Percentiles rank a stretch among this genome's conserved stretches.
These are phyloP conservation scores for Leptestheria dahalacensis DNA, from an alignment of 1,140 invertebrate species.

Conservation along the genomic window DNA sequence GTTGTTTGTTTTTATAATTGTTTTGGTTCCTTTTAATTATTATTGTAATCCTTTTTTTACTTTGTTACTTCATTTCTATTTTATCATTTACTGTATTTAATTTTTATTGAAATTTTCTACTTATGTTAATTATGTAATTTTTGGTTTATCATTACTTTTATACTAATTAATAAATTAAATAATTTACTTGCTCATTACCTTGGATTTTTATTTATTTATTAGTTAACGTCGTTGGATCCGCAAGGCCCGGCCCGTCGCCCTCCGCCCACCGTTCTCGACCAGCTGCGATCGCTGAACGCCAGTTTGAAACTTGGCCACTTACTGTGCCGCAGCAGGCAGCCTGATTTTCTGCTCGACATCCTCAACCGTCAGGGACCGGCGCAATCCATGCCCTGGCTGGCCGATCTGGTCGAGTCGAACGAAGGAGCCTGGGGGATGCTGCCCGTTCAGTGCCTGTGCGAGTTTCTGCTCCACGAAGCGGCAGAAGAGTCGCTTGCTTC, in stretches of 20 bases:
- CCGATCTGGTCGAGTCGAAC: constrained; percentile 80
- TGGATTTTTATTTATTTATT: no score
- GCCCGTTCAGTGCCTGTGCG: constrained; percentile 89
- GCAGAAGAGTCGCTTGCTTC: constrained; percentile 18
- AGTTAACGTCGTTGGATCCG: constrained; percentile 68
- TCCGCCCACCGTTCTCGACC: constrained; percentile 56
- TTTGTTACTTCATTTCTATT: no score
- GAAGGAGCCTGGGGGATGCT: constrained; percentile 73
- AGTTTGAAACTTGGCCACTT: constrained; percentile 72
- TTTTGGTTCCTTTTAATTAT: no score
- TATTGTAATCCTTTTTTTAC: no score
- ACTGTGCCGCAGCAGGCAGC: constrained; percentile 72
- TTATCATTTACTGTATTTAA: no score
- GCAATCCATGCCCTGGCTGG: constrained; percentile 92
- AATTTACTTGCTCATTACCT: no score
- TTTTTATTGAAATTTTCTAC: no score
- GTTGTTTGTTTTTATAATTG: no score
- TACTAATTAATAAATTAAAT: no score
- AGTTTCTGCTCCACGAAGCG: constrained; percentile 66
- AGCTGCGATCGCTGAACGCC: constrained; percentile 61
- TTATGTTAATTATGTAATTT: no score
- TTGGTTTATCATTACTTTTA: no score
- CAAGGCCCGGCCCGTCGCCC: constrained; percentile 62
- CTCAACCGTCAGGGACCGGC: constrained; percentile 59
- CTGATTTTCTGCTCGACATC: constrained; percentile 83